Base-by-base conservation (phyloP, 1,140 invertebrate species). In the Chrysopa pallens region DNA sequence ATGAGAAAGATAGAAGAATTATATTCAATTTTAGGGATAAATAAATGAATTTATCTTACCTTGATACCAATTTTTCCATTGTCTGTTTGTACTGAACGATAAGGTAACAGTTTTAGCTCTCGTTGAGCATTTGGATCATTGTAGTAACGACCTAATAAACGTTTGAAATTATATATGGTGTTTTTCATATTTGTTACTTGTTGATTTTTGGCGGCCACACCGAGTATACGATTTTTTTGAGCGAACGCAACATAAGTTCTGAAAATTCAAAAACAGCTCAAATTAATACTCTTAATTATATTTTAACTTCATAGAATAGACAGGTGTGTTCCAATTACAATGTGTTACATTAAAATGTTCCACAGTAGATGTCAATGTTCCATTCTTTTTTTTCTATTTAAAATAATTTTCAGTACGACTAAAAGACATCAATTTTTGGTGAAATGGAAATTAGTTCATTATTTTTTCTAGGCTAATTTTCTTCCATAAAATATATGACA, bases 141-240 rank as follows among this genome's bases (percentile, higher is more conserved):
- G 58, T 76, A 90, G 56, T 80, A 80, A 50, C 84, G 68, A 36
- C 92, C 95, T 49, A 98, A 62, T 23, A 98, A 64, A 54, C 87
- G 73, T 66, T 96, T 98, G 57, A 98, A 93, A 40, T 83, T 83
- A 67, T 80, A 80, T 40, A 98, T 74, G 43, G 95, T 98, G 59
- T 96, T 98, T 61, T 90, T 93, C 71, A 95, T 80, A 59, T 98
- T 98, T 48, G 90, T 96, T 9, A 95, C 80, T 64, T 85, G 80
- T 59, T 97, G 91, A 59, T 95, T 95, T 62, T 95, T 96, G 23
- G 94, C 94, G 36, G 90, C 87, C 13, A 93, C 89, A 33, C 95
- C 95, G 54, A 98, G 73, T 51, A 88, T 81, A 51, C 95, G 76
- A 52, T 84, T 91, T 56, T 87, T 91, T 33, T 78, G 78, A 56